These are phyloP conservation scores for Apodemia hepburni DNA, from an alignment of 2,888 invertebrate species.

Conservation along the genomic window DNA sequence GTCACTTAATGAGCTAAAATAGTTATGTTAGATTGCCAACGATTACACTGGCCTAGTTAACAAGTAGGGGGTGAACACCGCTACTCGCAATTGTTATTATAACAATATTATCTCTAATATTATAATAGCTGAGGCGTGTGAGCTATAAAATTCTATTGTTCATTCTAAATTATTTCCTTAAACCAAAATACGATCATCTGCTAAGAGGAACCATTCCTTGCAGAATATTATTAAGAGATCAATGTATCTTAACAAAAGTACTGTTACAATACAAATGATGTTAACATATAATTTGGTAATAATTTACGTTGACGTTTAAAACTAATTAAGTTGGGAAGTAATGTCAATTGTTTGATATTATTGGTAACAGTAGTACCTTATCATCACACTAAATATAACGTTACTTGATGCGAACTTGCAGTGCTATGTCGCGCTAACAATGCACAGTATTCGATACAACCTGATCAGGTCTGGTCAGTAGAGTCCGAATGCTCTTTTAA, in stretches of 20 bases:
- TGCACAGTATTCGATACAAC: conserved; percentile 1
- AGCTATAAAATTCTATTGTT: conserved; percentile 56
- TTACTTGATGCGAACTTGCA: not conserved
- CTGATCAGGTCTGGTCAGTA: conserved; percentile 3
- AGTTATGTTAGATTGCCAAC: conserved; percentile 69
- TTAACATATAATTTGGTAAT: conserved; percentile 31
- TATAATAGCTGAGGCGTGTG: conserved; percentile 57
- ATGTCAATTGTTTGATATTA: conserved; percentile 10
- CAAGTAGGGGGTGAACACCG: conserved; percentile 38
- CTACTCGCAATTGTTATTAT: conserved; percentile 34
- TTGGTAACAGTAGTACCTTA: conserved; percentile 12
- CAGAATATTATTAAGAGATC: conserved; percentile 64
- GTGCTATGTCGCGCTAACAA: not conserved
- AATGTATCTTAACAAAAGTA: conserved; percentile 59
- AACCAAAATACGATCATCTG: conserved; percentile 53
- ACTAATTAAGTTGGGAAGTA: not conserved
- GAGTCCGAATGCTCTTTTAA: not conserved
- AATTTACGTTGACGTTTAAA: conserved; percentile 15
- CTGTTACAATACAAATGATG: conserved; percentile 25
- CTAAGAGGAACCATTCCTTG: conserved; percentile 42
- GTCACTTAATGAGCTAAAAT: conserved; percentile 76
- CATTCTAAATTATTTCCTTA: conserved; percentile 63
- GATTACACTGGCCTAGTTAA: conserved; percentile 69
- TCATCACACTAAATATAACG: conserved; percentile 4
- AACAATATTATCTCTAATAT: conserved; percentile 54